Base-by-base conservation (phyloP, 2,888 invertebrate genomes). In the Ormyrus rosae region DNA sequence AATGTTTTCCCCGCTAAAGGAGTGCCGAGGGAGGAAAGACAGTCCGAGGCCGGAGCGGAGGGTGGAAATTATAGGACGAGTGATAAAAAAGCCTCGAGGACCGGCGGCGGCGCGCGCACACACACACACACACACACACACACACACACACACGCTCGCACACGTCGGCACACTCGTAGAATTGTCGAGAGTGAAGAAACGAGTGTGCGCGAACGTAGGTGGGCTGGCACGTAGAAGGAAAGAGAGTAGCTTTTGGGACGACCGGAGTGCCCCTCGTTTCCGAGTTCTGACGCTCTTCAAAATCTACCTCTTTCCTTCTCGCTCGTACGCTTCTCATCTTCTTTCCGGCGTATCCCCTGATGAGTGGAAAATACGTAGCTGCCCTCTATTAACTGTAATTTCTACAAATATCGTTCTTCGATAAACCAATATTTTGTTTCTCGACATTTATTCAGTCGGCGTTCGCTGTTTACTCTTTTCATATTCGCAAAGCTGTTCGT, bases 241-340 rank as follows among this genome's bases (percentile, higher is more conserved):
- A 68, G 56, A 69, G 68, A 68, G 68, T 73, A 77, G 83, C 85
- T 85, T 82, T 81, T 74, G 78, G 76, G 61, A 83, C 80, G 84
- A 76, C 74, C 81, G 78, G 70, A 85, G 84, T 82, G 79, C 83
- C 78, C 82, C 84, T 83, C 84, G 83, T 85, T 86, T 85, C 84
- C 83, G 82, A 84, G 83, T 84, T 83, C 77, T 82, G 77, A 82
- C 82, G 80, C 83, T 74, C 81, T 84, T 81, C 72, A 84, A 75
- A 81, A 81, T 81, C 19, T 34, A 45, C 45, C 55, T 58, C 34
- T 64, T 10, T 19, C 53, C 9, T 55, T 9, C 5, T 55, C 34
- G 5, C 64, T 45, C 10, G 56, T 56, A n/a, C 10, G 3, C 19
- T 34, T 34, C 34, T 34, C 34, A 34, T 34, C 34, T 13, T 50